These are phyloP conservation scores for Argynnis bischoffii DNA, from an alignment of 2,888 invertebrate genomes.

Conservation along the genomic window DNA sequence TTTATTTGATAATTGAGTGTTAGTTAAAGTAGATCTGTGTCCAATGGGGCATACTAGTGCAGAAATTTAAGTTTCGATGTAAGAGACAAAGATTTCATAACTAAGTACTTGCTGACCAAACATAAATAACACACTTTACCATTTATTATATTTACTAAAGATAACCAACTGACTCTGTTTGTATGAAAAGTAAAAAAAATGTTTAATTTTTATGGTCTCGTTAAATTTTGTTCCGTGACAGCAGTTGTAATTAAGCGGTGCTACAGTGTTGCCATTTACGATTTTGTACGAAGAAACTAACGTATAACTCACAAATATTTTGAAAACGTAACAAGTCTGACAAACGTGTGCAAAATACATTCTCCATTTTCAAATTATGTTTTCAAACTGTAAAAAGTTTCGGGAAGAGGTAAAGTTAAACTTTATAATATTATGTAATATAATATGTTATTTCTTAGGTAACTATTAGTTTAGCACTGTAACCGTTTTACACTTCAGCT, in stretches of 20 bases:
- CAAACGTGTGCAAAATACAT: background rate
- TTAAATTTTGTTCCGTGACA: constrained; percentile 34
- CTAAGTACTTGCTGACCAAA: too few relatives aligned
- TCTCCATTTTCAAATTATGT: background rate
- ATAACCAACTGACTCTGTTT: constrained; percentile 1
- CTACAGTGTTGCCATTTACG: constrained; percentile 28
- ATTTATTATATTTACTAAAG: background rate
- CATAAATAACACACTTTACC: background rate
- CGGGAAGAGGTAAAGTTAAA: too few relatives aligned
- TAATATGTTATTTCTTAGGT: too few relatives aligned
- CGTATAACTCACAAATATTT: constrained; percentile 12
- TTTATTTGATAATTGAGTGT: too few relatives aligned
- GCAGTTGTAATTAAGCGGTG: constrained; percentile 30
- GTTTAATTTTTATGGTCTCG: constrained; percentile 28
- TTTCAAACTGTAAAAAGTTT: too few relatives aligned
- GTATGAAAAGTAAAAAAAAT: constrained; percentile 3
- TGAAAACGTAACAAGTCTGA: background rate
- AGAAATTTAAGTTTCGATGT: too few relatives aligned
- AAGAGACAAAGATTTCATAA: too few relatives aligned
- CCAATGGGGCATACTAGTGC: too few relatives aligned
- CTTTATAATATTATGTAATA: too few relatives aligned
- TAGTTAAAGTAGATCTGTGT: too few relatives aligned
- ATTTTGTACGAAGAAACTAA: constrained; percentile 22
- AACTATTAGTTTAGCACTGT: too few relatives aligned
- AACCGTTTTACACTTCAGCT: too few relatives aligned